phyloP scores from a whole-genome alignment of 1,140 invertebrate species.

The Aphidius ervi region DNA sequence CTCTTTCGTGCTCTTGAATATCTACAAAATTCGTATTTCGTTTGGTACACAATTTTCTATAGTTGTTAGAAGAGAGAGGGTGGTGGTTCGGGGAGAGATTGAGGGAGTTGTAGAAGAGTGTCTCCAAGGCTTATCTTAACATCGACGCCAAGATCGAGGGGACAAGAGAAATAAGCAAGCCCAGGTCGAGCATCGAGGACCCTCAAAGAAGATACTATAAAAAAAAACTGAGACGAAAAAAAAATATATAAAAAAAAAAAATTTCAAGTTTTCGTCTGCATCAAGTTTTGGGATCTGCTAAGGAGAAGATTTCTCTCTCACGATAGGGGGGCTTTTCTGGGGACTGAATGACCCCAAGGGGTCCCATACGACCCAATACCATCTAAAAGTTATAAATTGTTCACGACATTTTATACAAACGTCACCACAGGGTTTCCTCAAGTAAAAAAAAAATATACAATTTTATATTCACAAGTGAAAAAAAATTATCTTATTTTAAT shows the following conservation, averaged over 20 bases:
- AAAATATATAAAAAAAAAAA: slow-evolving; percentile 13
- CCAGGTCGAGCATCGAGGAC: slow-evolving; percentile 12
- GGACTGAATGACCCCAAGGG: slow-evolving; percentile 21
- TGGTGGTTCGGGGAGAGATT: not conserved
- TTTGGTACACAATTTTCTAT: not conserved
- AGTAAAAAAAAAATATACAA: slow-evolving; percentile 5
- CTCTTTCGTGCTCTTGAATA: not conserved
- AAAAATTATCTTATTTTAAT: too few species aligned
- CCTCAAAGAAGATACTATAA: slow-evolving; percentile 1
- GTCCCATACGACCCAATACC: slow-evolving; percentile 6
- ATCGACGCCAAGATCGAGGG: slow-evolving; percentile 21
- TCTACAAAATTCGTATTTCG: slow-evolving; percentile 10
- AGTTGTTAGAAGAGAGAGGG: too few species aligned
- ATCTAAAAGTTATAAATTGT: slow-evolving; percentile 35
- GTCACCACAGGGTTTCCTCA: slow-evolving; percentile 21
- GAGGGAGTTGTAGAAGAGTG: slow-evolving; percentile 7
- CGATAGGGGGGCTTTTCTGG: slow-evolving; percentile 18
- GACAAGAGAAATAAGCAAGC: not conserved
- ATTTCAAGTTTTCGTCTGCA: slow-evolving; percentile 19
- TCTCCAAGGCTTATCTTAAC: slow-evolving; percentile 20
- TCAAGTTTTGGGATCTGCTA: slow-evolving; percentile 15
- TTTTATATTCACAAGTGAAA: not conserved
- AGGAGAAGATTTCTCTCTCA: slow-evolving; percentile 11
- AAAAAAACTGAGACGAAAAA: slow-evolving; percentile 7
- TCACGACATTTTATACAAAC: slow-evolving; percentile 30